Evolutionary conservation across 2,113 vertebrate genomes (phyloP), one percentile per base, ranked within the genome.

Genomic region (Paratilapia polleni): DNA sequence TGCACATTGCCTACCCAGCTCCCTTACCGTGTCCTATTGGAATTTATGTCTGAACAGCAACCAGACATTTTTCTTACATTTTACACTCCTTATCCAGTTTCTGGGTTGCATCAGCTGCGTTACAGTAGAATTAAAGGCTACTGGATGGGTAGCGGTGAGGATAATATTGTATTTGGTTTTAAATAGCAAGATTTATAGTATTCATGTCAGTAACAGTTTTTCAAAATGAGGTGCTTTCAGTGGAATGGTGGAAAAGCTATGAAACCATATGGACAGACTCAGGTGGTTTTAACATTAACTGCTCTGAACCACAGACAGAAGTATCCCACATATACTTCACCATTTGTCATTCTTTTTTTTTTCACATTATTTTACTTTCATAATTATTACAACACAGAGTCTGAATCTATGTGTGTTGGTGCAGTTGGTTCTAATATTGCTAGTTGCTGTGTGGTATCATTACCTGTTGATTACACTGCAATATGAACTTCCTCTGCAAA

Each of bases 31-130:
- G 80, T 81, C 70, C 73, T 62, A 78, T 57, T 75, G 47, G 61
- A 73, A 76, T 82, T 73, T 90, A 75, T 91, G 52, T 70, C 57
- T 28, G 20, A 83, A 62, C 41, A 38, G 47, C 78, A 80, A 19
- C 56, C 61, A 56, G 41, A 80, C 78, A 63, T 4, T 80, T 83
- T 87, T 73, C 49, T 79, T 52, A 24, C 43, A 41, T 88, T 84
- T 83, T 77, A 61, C 54, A 64, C 58, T 62, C 31, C 49, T 82
- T 74, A 64, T 87, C 31, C 57, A 52, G 22, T 61, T 52, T 66
- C 36, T 63, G 56, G 20, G 6, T 59, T 82, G 58, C 3, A 20
- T 83, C 52, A 78, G 43, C n/a, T 2, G 8, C 26, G 66, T 62
- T 47, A 34, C 60, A 79, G 77, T 2, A 2, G n/a, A 57, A 8